Evolutionary conservation across 2,113 vertebrate species (phyloP), one percentile per base, ranked within the genome.

Genomic region (Elephas maximus): DNA sequence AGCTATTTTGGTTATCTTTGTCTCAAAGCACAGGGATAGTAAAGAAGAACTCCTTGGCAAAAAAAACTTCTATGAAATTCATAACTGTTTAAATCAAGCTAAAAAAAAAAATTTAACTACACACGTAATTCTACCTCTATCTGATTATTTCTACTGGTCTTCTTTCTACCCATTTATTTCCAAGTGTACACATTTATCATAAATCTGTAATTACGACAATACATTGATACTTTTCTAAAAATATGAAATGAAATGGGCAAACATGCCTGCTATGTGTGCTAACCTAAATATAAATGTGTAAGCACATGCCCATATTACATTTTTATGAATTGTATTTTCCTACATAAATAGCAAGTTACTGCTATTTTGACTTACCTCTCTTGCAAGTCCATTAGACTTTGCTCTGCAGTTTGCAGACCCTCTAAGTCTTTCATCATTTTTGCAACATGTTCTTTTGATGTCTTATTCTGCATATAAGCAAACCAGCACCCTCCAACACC

Each of bases 401-500:
- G 99, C 96, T 99, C 99, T 28, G 99, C 99, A 23, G 99, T 98
- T 85, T 99, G 99, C 15, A 99, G 99, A 95, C 99, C 99, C 96
- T 99, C 99, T 98, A 99, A 98, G 82, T 99, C 99, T 98, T 99
- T 99, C 99, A 99, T 99, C 99, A 99, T 99, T 98, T 99, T 99
- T 93, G 99, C 99, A 96, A 99, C 99, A 98, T 99, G 99, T 95
- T 99, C 99, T 98, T 99, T 99, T 82, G 99, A 99, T 71, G 99
- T 99, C 98, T 99, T 99, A 99, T 99, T 99, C 98, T 99, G 99
- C 20, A 99, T 99, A 65, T 99, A 99, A 20, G 99, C 99, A 98
- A 99, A 99, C 99, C 99, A 99, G 99, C 99, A 99, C 95, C 99
- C 99, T 30, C 99, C 99, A 79, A 99, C 99, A 1, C 99, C 99